Evolutionary conservation across 53 echinoderm and acorn worm genomes (phyloP).

Genomic region (Paelopatides confundens): DNA sequence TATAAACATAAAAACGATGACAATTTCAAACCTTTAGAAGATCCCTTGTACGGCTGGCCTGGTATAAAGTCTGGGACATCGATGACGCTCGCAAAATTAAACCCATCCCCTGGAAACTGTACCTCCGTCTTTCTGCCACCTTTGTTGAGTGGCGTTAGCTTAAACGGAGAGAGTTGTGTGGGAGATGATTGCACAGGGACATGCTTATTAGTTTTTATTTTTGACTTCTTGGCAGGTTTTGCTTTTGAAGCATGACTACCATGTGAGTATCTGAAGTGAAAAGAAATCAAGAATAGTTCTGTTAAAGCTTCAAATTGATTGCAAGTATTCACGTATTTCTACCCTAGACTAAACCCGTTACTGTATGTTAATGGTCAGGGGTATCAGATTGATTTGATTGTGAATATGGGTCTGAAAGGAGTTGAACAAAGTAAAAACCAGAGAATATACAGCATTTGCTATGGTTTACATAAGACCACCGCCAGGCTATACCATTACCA

Average conservation of each 20-base stretch:
- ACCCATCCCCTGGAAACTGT: not conserved
- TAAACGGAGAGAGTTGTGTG: not conserved
- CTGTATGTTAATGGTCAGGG: no score
- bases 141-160: constrained; percentile 19
- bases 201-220: not conserved
- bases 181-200: constrained; percentile 22
- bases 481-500: no score
- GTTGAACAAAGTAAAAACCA: no score
- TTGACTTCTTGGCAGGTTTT: not conserved
- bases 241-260: not conserved
- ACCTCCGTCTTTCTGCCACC: not conserved
- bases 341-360: no score
- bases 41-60: constrained; percentile 87
- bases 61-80: constrained; percentile 94
- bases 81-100: constrained; percentile 68
- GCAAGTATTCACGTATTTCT: no score
- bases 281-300: not conserved
- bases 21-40: constrained; percentile 58
- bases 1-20: not conserved
- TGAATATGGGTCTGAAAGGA: no score
- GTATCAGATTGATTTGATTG: no score
- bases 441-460: no score
- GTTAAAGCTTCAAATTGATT: no score
- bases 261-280: not conserved
- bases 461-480: no score